Evolutionary conservation across 2,888 invertebrate species (phyloP).

Genomic region (Pyralis farinalis): DNA sequence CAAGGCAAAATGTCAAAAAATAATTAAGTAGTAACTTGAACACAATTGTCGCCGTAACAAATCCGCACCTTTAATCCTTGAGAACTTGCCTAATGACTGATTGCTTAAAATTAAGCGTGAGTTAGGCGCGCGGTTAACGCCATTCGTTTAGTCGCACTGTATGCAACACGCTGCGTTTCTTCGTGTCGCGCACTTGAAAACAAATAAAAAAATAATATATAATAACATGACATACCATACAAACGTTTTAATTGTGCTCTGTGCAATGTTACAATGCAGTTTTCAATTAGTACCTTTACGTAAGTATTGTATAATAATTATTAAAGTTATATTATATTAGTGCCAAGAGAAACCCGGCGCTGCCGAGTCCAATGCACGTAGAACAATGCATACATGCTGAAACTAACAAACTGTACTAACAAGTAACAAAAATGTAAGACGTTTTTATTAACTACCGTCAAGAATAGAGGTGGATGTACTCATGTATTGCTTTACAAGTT

Average conservation of each 20-base stretch:
- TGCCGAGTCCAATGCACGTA: too few species aligned
- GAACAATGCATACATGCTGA: too few species aligned
- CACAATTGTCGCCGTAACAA: slow-evolving; percentile 19
- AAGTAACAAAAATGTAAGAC: too few species aligned
- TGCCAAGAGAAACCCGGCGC: too few species aligned
- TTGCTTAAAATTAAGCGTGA: slow-evolving; percentile 47
- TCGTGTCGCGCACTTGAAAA: slow-evolving; percentile 14
- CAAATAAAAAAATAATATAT: slow-evolving; percentile 18
- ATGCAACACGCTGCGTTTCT: slow-evolving; percentile 28
- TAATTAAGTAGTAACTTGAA: too few species aligned
- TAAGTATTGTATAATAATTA: slow-evolving; percentile 36
- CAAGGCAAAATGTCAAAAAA: too few species aligned
- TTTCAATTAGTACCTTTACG: slow-evolving; percentile 61
- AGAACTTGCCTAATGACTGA: slow-evolving; percentile 53
- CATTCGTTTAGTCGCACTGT: slow-evolving; percentile 45
- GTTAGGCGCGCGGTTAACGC: slow-evolving; percentile 32
- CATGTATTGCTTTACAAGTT: too few species aligned
- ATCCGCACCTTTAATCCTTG: slow-evolving; percentile 57
- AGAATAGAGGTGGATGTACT: too few species aligned
- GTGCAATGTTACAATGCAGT: slow-evolving; percentile 51
- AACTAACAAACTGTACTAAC: too few species aligned
- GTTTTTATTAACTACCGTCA: too few species aligned
- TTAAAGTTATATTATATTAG: too few species aligned
- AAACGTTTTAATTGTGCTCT: slow-evolving; percentile 39
- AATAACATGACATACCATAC: slow-evolving; percentile 23